Evolutionary conservation across 2,113 vertebrate species (phyloP).

Genomic region (Clarias magur): DNA sequence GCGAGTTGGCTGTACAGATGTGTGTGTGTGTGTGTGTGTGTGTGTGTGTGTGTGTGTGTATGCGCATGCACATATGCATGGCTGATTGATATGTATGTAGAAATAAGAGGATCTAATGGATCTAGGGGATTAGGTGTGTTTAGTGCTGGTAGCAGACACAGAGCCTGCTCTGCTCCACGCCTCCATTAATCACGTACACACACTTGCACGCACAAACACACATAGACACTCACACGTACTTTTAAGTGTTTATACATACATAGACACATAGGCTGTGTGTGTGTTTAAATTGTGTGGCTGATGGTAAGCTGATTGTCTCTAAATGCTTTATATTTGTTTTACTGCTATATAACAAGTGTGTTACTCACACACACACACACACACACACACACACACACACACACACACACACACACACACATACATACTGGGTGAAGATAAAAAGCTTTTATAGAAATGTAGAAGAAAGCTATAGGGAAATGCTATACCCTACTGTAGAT

Average conservation of each 20-base stretch:
- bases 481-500: conserved; percentile 13
- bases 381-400: not conserved
- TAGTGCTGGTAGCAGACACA: conserved; percentile 72
- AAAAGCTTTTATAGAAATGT: conserved; percentile 1
- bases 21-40: conserved; percentile 28
- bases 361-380: not conserved
- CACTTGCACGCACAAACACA: not conserved
- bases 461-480: conserved; percentile 14
- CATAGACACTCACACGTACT: not conserved
- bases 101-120: conserved; percentile 80
- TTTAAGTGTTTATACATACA: conserved; percentile 26
- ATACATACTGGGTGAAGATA: not conserved
- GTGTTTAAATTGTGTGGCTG: not conserved
- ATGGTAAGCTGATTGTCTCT: not conserved
- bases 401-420: not conserved
- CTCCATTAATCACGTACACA: conserved; percentile 70
- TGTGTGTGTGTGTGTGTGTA: conserved; percentile 6
- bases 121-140: conserved; percentile 77
- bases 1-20: not conserved
- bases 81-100: conserved; percentile 71
- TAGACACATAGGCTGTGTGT: not conserved
- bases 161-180: conserved; percentile 71
- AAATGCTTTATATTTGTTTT: not conserved
- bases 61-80: conserved; percentile 4
- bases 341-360: no score